Evolutionary conservation across 1,140 invertebrate genomes (phyloP), one percentile per base, ranked within the genome.

Genomic region (Drosophila nikananu): DNA sequence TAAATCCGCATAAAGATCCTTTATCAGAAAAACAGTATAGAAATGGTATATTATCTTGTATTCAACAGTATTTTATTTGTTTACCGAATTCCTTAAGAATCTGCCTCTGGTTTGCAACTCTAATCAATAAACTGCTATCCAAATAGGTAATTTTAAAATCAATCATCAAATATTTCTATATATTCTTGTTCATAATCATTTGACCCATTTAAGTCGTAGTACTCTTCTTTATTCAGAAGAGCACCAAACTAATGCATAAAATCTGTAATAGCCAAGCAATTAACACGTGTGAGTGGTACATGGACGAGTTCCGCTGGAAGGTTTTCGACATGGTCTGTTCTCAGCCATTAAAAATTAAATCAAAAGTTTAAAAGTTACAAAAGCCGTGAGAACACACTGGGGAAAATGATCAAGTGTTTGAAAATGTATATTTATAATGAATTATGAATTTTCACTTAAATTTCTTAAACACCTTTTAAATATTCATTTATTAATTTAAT

Each of bases 341-440:
- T 17, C 48, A 35, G 61, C 44, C 60, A 63, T 41, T 54, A 49
- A 52, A 52, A 41, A 42, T 39, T 25, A 19, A 32, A 70, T 51
- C 42, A 70, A 41, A 72, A 37, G 65, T 71, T 72, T 41, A 59
- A 70, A 72, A 41, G 42, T 72, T 72, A 42, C 51, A 72, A 59
- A 70, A 39, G 17, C 12, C 44, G 67, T 42, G 62, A 48, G 48
- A 64, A 58, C 7, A 13, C 10, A 17, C 7, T 10, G 19, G 5
- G 10, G 19, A 13, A 12, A 23, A 13, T 12, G 9, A 39, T 30
- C 5, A 21, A 44, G 19, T 5, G 19, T 19, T 19, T 44, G 3
- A 19, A 19, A 2, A 5, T 10, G 10, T 19, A 5, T 42, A 19
- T 42, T 42, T 42, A 7, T 17, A 17, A 2, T 39, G 3, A 7